Evolutionary conservation across 2,113 vertebrate genomes (phyloP), one percentile per base, ranked within the genome.

Genomic region (Melanocharis versteri): DNA sequence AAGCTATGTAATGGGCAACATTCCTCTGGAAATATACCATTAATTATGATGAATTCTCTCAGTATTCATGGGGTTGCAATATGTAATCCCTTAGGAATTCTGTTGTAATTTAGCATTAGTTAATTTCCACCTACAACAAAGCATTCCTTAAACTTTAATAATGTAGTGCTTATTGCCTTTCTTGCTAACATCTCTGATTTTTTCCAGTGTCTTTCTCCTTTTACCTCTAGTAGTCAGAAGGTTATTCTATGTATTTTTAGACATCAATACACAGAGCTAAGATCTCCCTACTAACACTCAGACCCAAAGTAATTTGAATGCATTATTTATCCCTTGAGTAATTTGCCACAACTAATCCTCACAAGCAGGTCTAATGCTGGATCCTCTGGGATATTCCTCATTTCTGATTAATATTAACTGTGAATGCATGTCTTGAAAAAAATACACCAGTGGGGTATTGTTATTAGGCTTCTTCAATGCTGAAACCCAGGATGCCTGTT

Each of bases 321-420:
- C 71, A 90, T 91, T 81, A 87, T 95, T 94, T 96, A 73, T 78
- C 70, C 66, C 81, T 83, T 24, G 65, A 93, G 94, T 96, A 88
- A 97, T 97, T 97, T 98, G 69, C 96, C 83, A 66, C 87, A 97
- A 78, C 90, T 94, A 96, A 97, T 96, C 87, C 80, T 71, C 65
- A 75, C 72, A 94, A 89, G 89, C 75, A 96, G 70, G 94, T 94
- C 82, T 96, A 95, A 94, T 40, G 66, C 75, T 73, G 72, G 30
- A 62, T 97, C 92, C 93, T 94, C 62, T 83, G 96, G 68, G 91
- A 97, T 82, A 64, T 87, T 83, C 70, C 70, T 97, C n/a, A 78
- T 81, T 97, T 97, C 95, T 94, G 89, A 93, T 97, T 97, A 92
- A 78, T 91, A 90, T 87, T 97, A 93, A 75, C 71, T 1, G 3